phyloP scores from a whole-genome alignment of 2,888 invertebrate genomes.

The Apodemia zela region DNA sequence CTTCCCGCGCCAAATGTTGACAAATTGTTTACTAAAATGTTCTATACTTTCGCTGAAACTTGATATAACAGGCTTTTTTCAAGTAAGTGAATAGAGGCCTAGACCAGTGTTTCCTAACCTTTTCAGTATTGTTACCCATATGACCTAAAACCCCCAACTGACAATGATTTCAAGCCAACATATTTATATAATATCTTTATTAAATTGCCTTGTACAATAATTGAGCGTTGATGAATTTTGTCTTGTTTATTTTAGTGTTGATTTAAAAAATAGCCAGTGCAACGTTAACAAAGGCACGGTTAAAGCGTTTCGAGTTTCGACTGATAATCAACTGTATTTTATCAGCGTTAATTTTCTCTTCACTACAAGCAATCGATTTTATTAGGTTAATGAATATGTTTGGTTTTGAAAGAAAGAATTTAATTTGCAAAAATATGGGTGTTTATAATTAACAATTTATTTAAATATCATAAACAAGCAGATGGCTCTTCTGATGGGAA shows the following conservation, averaged over 20 bases:
- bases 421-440: too few relatives aligned
- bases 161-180: too few relatives aligned
- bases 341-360: neutral
- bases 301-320: neutral
- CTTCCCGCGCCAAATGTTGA: constrained; percentile 51
- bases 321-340: neutral
- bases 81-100: neutral
- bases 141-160: too few relatives aligned
- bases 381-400: neutral
- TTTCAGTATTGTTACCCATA: too few relatives aligned
- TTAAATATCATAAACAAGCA: too few relatives aligned
- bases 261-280: neutral
- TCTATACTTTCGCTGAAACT: constrained; percentile 27
- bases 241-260: neutral
- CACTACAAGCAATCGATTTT: neutral
- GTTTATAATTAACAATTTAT: too few relatives aligned
- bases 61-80: neutral
- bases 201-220: neutral
- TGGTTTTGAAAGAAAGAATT: neutral
- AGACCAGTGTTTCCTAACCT: neutral
- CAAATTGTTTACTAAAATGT: constrained; percentile 46
- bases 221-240: neutral
- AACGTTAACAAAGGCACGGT: neutral
- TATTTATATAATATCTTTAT: too few relatives aligned
- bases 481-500: too few relatives aligned